Base-by-base conservation (phyloP, 92 coral and sea anemone genomes). In the Phenganax subtilis region DNA sequence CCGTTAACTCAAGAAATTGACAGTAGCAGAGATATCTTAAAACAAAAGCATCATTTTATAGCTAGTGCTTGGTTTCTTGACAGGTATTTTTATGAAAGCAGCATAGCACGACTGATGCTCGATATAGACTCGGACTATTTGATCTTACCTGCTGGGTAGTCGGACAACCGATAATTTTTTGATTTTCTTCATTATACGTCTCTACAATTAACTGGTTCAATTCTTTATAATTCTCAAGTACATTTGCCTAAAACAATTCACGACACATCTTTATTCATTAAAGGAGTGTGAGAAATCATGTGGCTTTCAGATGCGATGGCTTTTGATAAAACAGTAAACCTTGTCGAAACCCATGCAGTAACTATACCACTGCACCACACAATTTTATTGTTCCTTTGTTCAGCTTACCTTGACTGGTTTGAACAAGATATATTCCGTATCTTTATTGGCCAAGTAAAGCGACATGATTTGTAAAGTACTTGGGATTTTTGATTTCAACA, bases 381-480 rank as follows among this genome's bases (percentile, higher is more conserved):
- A 37, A 2, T 37, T 37, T 37, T 37, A 37, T 2, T 37, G 47
- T 37, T 37, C 47, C 3, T 37, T 37, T 37, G 47, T 37, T 37
- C 47, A 37, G 47, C 59, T 85, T 87, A 96, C 99, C 94, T 96
- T 96, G 37, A 92, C 99, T 28, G 99, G 99, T 79, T 96, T 96
- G 83, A 96, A 96, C 64, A 96, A 86, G 67, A 96, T 96, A 68
- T 92, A 92, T 59, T 96, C 99, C 11, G 99, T 96, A 69, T 96
- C 99, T 80, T 92, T 96, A 59, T 96, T 96, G 71, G 99, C 99
- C 57, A 96, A 79, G 76, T 90, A 96, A 65, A 96, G 59, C 3
- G 99, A 89, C 99, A 96, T 96, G 77, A 97, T 96, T 82, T 96
- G 99, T 14, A 92, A 85, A 11, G 97, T 92, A 60, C 99, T 96